Evolutionary conservation across 2,888 invertebrate species (phyloP).

Genomic region (Leptinotarsa tumamoca): DNA sequence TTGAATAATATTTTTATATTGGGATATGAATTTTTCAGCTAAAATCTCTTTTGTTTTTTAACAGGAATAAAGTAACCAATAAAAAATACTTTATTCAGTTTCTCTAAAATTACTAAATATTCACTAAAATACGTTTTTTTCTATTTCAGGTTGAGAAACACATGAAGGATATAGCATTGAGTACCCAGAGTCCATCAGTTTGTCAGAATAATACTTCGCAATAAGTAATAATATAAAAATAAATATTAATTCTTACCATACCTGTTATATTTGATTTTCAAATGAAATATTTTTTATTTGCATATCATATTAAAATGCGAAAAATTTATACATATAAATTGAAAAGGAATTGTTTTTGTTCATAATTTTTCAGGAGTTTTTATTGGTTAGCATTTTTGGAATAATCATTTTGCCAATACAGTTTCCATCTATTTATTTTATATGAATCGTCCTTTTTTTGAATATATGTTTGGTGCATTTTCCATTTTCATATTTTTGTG

Average conservation of each 20-base stretch:
- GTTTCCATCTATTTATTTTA: constrained; percentile 48
- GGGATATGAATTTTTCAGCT: no score
- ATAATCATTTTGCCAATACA: constrained; percentile 38
- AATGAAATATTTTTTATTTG: constrained; percentile 45
- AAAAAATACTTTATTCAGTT: no score
- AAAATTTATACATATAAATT: constrained; percentile 38
- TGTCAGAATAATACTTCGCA: constrained; percentile 51
- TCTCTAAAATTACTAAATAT: no score
- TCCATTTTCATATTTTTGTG: no score
- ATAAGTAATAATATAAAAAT: constrained; percentile 46
- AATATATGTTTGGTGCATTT: no score
- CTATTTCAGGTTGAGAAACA: constrained; percentile 64
- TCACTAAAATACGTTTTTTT: no score
- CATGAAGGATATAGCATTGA: constrained; percentile 62
- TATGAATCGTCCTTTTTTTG: constrained; percentile 34
- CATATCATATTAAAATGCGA: constrained; percentile 42
- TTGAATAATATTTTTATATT: no score
- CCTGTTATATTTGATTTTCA: constrained; percentile 44
- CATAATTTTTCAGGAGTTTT: constrained; percentile 41
- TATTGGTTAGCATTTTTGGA: constrained; percentile 37
- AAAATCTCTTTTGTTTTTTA: no score
- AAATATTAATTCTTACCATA: constrained; percentile 45
- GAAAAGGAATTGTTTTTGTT: constrained; percentile 43
- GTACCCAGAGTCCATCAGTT: constrained; percentile 50
- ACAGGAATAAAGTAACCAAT: no score